Conservation (phyloP, 2,113 vertebrate genomes). For the Nothoprocta perdicaria region DNA sequence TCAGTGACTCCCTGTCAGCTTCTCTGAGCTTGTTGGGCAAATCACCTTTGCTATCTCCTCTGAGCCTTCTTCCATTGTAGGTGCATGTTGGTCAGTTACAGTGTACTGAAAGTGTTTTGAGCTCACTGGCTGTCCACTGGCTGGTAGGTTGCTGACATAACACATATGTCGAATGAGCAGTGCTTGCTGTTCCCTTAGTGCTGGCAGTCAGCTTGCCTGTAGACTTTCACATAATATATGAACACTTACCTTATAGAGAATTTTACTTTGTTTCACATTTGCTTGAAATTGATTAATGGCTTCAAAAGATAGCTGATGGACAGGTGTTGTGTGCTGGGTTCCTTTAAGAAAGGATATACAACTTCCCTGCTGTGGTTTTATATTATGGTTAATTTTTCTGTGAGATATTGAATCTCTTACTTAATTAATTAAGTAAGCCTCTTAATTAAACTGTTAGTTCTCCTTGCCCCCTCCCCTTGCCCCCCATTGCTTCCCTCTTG, state of each 20-base stretch:
- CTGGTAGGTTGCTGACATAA: not conserved
- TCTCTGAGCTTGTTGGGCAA: no score
- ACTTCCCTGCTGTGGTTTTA: not conserved
- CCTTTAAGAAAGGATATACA: not conserved
- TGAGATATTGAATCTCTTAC: not conserved
- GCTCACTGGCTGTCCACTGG: not conserved
- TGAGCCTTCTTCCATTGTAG: no score
- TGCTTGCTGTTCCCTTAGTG: not conserved
- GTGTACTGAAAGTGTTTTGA: not conserved
- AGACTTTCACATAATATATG: not conserved
- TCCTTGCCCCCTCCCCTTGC: no score
- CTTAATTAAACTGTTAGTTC: not conserved
- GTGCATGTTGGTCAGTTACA: no score
- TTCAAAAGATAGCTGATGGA: not conserved
- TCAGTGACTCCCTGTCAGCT: no score
- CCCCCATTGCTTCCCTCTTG: no score
- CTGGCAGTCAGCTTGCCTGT: not conserved
- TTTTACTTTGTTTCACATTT: not conserved
- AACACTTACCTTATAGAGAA: not conserved
- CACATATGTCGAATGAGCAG: accelerated
- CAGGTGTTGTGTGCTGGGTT: not conserved
- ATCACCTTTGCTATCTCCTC: no score
- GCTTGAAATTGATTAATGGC: accelerated
- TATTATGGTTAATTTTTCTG: not conserved
- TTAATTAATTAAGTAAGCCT: no score